Evolutionary conservation across 2,888 invertebrate species (phyloP).

Genomic region (Megaustenia siamemsis): DNA sequence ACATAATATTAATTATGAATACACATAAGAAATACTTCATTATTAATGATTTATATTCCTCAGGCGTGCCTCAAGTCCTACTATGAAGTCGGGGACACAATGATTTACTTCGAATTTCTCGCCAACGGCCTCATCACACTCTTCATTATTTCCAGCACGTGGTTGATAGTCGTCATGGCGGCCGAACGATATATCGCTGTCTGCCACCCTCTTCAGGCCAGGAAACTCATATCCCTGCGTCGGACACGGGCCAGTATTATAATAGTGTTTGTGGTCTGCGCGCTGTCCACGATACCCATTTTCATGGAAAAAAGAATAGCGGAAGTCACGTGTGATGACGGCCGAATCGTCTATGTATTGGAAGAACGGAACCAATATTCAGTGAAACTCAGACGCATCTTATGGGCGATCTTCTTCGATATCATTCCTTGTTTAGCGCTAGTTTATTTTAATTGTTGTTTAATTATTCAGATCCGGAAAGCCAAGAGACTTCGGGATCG

Average conservation of each 20-base stretch:
- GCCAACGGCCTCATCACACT: conserved; percentile 73
- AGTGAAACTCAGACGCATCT: conserved; percentile 63
- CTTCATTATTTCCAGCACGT: conserved; percentile 77
- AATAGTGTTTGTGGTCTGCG: conserved; percentile 67
- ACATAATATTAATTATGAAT: no score
- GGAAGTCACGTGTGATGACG: conserved; percentile 59
- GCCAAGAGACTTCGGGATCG: conserved; percentile 53
- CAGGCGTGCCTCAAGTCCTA: conserved; percentile 63
- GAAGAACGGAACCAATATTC: conserved; percentile 57
- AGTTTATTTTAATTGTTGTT: conserved; percentile 75
- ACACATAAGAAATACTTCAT: no score
- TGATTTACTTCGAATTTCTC: conserved; percentile 70
- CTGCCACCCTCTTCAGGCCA: conserved; percentile 77
- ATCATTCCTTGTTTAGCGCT: conserved; percentile 76
- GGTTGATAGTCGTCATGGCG: conserved; percentile 78
- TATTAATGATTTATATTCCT: not conserved
- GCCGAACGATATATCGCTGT: conserved; percentile 78
- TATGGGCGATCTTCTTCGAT: conserved; percentile 76
- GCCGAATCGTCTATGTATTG: conserved; percentile 59
- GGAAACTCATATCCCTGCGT: conserved; percentile 73
- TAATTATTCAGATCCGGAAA: conserved; percentile 66
- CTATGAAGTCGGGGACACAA: conserved; percentile 61
- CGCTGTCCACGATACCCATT: conserved; percentile 68
- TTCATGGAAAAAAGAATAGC: conserved; percentile 67
- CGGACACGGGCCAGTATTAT: conserved; percentile 72